These are phyloP conservation scores for Catalaphyllia jardinei DNA, from an alignment of 64 coral and sea anemone species.

Conservation along the genomic window DNA sequence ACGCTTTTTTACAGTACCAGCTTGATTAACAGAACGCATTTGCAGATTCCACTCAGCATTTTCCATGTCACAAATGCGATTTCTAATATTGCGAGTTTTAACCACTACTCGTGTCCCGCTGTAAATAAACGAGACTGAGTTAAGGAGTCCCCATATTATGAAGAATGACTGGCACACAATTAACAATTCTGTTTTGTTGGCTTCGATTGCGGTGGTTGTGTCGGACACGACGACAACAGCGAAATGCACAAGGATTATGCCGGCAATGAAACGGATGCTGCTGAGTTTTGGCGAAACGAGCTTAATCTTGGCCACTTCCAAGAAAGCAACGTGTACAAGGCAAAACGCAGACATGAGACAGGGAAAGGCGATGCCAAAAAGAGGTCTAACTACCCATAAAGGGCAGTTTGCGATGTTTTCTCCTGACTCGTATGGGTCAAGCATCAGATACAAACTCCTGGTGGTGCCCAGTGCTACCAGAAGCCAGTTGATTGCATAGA, in stretches of 20 bases:
- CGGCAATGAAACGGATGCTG: slow-evolving; percentile 29
- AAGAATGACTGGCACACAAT: slow-evolving; percentile 83
- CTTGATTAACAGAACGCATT: neutral
- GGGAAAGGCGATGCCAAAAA: slow-evolving; percentile 75
- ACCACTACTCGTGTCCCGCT: slow-evolving; percentile 53
- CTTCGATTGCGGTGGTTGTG: slow-evolving; percentile 52
- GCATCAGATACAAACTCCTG: slow-evolving; percentile 51
- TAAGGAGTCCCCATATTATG: slow-evolving; percentile 62
- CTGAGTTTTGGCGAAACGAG: slow-evolving; percentile 52
- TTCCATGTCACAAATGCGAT: neutral
- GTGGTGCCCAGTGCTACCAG: slow-evolving; percentile 38
- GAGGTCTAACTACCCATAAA: slow-evolving; percentile 38
- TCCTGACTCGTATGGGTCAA: slow-evolving; percentile 73
- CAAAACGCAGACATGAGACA: slow-evolving; percentile 73
- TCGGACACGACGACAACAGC: slow-evolving; percentile 56
- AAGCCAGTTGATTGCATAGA: slow-evolving; percentile 58
- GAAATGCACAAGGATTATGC: slow-evolving; percentile 67
- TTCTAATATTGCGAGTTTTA: neutral
- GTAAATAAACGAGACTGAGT: slow-evolving; percentile 61
- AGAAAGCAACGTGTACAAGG: slow-evolving; percentile 65
- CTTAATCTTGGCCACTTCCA: slow-evolving; percentile 62
- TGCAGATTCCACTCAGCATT: neutral
- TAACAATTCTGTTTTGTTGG: slow-evolving; percentile 46
- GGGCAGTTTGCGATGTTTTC: slow-evolving; percentile 32
- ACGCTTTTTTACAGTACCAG: neutral